Conservation (phyloP, 2,113 vertebrate genomes). For the Nansenia antarctica region DNA sequence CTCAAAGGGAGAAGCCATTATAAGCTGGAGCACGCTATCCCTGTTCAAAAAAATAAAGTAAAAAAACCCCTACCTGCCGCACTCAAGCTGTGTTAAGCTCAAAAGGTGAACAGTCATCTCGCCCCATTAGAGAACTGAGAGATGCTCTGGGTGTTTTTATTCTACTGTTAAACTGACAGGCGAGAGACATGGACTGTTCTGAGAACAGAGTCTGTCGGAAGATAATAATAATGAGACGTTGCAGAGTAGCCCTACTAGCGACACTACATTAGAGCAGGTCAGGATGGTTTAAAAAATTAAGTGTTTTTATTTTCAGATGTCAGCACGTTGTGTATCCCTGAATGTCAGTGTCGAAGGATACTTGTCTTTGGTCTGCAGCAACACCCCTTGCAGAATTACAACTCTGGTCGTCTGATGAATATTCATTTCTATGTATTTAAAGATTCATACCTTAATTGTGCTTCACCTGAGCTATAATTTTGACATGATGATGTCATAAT, state of each 20-base stretch:
- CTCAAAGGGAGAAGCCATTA: conserved; percentile 52
- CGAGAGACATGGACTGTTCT: conserved; percentile 17
- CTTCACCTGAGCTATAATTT: background rate
- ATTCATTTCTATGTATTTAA: background rate
- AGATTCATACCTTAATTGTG: background rate
- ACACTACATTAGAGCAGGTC: conserved; percentile 33
- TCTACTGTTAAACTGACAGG: conserved; percentile 44
- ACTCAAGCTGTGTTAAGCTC: conserved; percentile 48
- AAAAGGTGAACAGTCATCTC: conserved; percentile 54
- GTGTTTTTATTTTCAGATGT: background rate
- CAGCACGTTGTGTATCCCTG: background rate
- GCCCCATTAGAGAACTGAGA: conserved; percentile 47
- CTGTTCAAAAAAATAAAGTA: background rate
- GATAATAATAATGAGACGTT: conserved; percentile 17
- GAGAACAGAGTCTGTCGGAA: conserved; percentile 49
- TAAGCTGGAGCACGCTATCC: conserved; percentile 38
- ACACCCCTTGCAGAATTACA: conserved; percentile 14
- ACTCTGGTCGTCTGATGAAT: background rate
- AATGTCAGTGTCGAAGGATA: conserved; percentile 39
- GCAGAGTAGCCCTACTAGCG: conserved; percentile 7
- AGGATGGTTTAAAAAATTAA: background rate
- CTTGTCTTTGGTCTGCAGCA: conserved; percentile 31
- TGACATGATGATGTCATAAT: conserved; percentile 5
- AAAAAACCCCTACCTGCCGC: conserved; percentile 28
- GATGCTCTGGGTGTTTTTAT: background rate